These are phyloP conservation scores for Formica aserva DNA, from an alignment of 2,888 invertebrate species.

Conservation along the genomic window DNA sequence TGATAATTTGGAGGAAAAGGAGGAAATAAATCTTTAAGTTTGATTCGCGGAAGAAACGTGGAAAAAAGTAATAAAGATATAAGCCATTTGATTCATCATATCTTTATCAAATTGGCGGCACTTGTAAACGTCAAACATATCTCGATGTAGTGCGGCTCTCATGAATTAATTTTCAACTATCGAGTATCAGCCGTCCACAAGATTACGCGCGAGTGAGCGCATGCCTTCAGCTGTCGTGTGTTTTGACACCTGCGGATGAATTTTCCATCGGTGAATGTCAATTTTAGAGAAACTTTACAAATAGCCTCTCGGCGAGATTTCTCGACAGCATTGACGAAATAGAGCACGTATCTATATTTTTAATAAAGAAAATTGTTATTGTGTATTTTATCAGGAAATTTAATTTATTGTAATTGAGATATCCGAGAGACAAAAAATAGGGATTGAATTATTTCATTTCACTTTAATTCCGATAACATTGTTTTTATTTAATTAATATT, in stretches of 20 bases:
- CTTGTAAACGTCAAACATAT: slow-evolving; percentile 45
- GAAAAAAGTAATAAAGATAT: background rate
- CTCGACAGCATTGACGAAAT: slow-evolving; percentile 43
- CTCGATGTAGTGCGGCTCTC: slow-evolving; percentile 36
- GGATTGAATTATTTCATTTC: slow-evolving; percentile 27
- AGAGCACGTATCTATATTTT: slow-evolving; percentile 16
- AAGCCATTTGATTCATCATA: background rate
- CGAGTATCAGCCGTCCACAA: slow-evolving; percentile 49
- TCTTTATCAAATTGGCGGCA: slow-evolving; percentile 16
- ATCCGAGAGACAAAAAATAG: slow-evolving; percentile 2
- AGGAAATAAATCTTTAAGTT: background rate
- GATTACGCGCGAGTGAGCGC: slow-evolving; percentile 36
- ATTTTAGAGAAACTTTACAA: slow-evolving; percentile 43
- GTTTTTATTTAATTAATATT: slow-evolving; percentile 41
- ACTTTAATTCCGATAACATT: slow-evolving; percentile 6
- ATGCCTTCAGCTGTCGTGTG: slow-evolving; percentile 47
- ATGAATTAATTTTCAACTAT: slow-evolving; percentile 57
- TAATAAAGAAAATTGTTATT: background rate
- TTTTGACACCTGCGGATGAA: slow-evolving; percentile 53
- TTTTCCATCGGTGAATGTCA: slow-evolving; percentile 52
- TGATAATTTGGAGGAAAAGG: background rate
- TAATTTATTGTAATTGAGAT: slow-evolving; percentile 34
- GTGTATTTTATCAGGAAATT: background rate
- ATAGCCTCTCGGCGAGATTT: slow-evolving; percentile 45
- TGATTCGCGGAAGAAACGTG: background rate